A percentile compares a stretch with the other conserved stretches of the same genome.
Conservation (phyloP, 2,113 vertebrate genomes). For the Solea senegalensis region DNA sequence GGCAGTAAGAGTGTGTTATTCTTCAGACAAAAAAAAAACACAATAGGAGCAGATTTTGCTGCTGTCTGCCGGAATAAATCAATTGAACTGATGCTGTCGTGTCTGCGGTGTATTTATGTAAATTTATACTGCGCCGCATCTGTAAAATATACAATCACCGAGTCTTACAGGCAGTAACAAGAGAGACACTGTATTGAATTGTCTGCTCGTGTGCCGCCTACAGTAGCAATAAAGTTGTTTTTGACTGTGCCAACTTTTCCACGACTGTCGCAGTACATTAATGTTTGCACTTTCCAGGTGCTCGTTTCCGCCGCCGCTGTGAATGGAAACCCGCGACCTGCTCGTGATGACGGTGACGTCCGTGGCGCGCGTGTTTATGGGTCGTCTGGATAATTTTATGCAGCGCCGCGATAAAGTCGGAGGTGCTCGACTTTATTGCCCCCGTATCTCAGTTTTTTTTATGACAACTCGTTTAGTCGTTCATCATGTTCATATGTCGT, state of each 20-base stretch:
- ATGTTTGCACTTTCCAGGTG: background rate
- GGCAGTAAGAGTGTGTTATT: background rate
- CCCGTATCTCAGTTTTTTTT: too few species aligned
- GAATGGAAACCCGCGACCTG: background rate
- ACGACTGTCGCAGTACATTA: background rate
- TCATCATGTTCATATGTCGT: too few species aligned
- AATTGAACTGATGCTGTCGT: background rate
- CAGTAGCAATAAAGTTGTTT: slow-evolving; percentile 28
- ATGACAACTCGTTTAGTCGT: too few species aligned
- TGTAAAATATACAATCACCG: slow-evolving; percentile 18
- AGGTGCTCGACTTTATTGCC: too few species aligned
- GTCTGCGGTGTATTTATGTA: background rate
- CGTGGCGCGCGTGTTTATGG: background rate
- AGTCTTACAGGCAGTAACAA: slow-evolving; percentile 13
- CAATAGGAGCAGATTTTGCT: background rate
- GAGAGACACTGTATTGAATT: slow-evolving; percentile 3
- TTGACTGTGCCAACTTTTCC: background rate
- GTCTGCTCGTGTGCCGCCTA: background rate
- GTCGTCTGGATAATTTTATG: background rate
- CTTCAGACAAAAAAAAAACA: background rate
- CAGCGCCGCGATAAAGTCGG: too few species aligned
- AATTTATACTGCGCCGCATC: background rate
- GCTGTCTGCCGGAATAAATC: background rate
- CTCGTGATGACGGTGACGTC: too few species aligned
- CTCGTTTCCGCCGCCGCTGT: background rate